Evolutionary conservation across 2,797 vertebrate genomes (phyloP), one percentile per base, ranked within the genome.

Genomic region (Nothura maculosa): DNA sequence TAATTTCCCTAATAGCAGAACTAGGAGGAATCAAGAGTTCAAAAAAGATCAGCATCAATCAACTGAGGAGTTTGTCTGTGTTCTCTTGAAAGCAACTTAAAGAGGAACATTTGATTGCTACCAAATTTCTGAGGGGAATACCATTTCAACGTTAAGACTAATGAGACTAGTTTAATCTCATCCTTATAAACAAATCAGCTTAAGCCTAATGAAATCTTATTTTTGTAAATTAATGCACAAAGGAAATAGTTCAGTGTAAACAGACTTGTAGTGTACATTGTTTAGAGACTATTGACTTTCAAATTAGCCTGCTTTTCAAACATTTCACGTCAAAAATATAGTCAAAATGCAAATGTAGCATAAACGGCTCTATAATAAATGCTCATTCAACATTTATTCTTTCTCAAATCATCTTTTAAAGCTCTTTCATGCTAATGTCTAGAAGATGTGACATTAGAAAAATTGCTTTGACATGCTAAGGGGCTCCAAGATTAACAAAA

Each of bases 361-460:
- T 98, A 98, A 99, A 99, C 43, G 97, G 94, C 95, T 97, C 97
- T 97, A 95, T 98, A 97, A 98, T 98, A 99, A 98, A 98, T 98
- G 98, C 98, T 98, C 98, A 98, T 99, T 99, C 98, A 98, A 98
- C 98, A 98, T 98, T 97, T 98, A 98, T 98, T 98, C 98, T 98
- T 98, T 98, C 98, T 98, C 98, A 98, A 98, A 98, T 98, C 98
- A 98, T 98, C 98, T 98, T 99, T 98, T 98, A 99, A 99, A 98
- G 98, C 98, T 98, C 98, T 99, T 98, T 99, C 99, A 99, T 99
- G 98, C 98, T 99, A 99, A 99, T 98, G 98, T 99, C 98, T 98
- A 98, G 98, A 98, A 99, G 99, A 99, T 99, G 99, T 99, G 99
- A 99, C 99, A 98, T 99, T 99, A 98, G 98, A 98, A 99, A 99